A percentile compares a stretch with the other conserved stretches of the same genome.
These are phyloP conservation scores for Plectropomus leopardus DNA, from an alignment of 2,113 vertebrate species.

Conservation along the genomic window DNA sequence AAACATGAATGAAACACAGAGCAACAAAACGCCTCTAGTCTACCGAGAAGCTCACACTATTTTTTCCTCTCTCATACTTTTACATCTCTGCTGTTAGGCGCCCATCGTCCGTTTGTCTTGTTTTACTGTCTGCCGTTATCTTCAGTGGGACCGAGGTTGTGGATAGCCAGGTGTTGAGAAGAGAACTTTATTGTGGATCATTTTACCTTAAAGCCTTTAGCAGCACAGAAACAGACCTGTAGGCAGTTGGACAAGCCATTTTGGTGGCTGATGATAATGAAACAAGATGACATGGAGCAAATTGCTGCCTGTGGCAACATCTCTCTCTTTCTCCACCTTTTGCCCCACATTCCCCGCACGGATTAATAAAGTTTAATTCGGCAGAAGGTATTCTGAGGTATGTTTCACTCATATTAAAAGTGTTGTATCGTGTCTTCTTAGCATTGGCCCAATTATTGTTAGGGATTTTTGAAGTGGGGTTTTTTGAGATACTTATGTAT, in stretches of 20 bases:
- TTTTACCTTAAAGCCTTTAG: neutral
- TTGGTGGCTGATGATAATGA: constrained; percentile 41
- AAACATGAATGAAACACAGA: constrained; percentile 47
- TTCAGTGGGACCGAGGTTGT: neutral
- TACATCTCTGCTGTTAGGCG: neutral
- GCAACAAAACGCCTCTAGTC: neutral
- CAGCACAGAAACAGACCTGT: neutral
- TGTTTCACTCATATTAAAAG: no score
- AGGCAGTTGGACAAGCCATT: constrained; percentile 24
- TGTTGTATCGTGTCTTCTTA: neutral
- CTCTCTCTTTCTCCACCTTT: constrained; percentile 2
- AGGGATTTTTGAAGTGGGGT: no score
- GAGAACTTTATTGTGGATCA: constrained; percentile 5
- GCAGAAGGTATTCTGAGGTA: neutral
- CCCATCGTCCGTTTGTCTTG: neutral
- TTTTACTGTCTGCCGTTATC: neutral
- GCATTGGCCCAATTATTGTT: constrained; percentile 8
- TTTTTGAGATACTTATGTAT: neutral
- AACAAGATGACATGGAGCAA: neutral
- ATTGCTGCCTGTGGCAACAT: constrained; percentile 2
- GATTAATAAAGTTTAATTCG: neutral
- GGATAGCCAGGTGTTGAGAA: neutral
- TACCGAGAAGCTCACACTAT: constrained; percentile 6
- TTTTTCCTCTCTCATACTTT: neutral
- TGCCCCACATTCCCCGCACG: neutral